A percentile compares a stretch with the other conserved stretches of the same genome.
phyloP scores from a whole-genome alignment of 2,797 vertebrate species.

The Cyclopterus lumpus region DNA sequence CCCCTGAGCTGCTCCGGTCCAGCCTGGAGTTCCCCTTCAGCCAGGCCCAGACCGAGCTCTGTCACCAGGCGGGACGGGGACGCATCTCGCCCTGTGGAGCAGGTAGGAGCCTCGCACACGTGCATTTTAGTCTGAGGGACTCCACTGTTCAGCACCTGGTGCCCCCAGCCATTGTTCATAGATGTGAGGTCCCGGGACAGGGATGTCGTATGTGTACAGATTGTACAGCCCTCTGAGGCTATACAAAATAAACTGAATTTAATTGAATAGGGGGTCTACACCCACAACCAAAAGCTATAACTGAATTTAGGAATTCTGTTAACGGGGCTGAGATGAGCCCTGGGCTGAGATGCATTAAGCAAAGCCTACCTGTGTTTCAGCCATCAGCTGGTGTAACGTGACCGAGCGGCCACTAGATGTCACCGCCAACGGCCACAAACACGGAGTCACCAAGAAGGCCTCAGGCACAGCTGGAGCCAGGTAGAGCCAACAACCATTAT shows the following conservation, averaged over 20 bases:
- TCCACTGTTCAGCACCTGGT: too few species aligned
- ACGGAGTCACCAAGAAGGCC: slow-evolving; percentile 90
- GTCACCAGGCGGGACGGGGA: slow-evolving; percentile 63
- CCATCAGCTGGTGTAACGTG: slow-evolving; percentile 94
- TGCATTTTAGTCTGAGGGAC: not conserved
- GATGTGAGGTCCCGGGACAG: too few species aligned
- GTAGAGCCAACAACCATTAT: slow-evolving; percentile 40
- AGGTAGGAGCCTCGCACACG: slow-evolving; percentile 74
- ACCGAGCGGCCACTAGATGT: slow-evolving; percentile 90
- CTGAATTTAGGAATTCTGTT: not conserved
- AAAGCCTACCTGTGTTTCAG: slow-evolving; percentile 69
- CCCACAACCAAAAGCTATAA: too few species aligned
- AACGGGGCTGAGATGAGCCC: too few species aligned
- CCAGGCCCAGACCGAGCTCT: slow-evolving; percentile 78
- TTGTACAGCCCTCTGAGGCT: too few species aligned
- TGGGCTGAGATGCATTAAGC: not conserved
- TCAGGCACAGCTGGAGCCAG: slow-evolving; percentile 86
- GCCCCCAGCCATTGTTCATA: too few species aligned
- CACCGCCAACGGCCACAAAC: slow-evolving; percentile 92
- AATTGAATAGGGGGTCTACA: too few species aligned
- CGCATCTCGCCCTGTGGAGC: slow-evolving; percentile 90
- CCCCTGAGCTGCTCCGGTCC: slow-evolving; percentile 86
- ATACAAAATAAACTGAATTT: too few species aligned
- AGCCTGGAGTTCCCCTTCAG: slow-evolving; percentile 88
- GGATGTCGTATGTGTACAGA: too few species aligned